A percentile compares a stretch with the other conserved stretches of the same genome.
phyloP scores from a whole-genome alignment of 2,797 vertebrate species.

The Delichon dasypus region DNA sequence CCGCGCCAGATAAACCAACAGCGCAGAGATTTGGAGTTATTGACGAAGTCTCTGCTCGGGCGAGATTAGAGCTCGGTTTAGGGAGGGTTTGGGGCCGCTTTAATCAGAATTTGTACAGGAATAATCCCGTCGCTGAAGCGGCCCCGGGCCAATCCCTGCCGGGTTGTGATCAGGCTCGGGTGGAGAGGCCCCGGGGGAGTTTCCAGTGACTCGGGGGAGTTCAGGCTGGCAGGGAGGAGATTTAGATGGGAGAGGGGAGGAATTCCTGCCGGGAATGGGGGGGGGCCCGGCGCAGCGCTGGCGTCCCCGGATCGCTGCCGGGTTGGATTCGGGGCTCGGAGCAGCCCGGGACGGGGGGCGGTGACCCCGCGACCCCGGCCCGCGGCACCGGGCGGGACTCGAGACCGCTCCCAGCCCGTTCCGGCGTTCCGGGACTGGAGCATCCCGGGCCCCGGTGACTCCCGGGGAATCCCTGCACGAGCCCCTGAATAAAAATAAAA shows the following conservation, averaged over 20 bases:
- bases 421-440: neutral
- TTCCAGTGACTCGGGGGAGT: neutral
- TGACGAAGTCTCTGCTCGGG: constrained; percentile 72
- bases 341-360: neutral
- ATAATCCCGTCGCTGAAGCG: constrained; percentile 79
- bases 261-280: accelerated
- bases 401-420: neutral
- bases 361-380: too few species aligned
- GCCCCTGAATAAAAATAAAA: too few species aligned
- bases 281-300: too few species aligned
- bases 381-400: too few species aligned
- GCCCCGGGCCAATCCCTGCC: constrained; percentile 62
- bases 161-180: constrained; percentile 54
- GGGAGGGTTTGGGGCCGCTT: constrained; percentile 71
- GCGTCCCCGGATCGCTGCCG: too few species aligned
- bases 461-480: too few species aligned
- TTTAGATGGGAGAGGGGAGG: neutral
- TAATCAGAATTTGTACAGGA: constrained; percentile 82
- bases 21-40: constrained; percentile 73
- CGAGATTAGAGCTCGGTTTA: constrained; percentile 75
- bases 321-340: too few species aligned
- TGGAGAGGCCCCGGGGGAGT: neutral
- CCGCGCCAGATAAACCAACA: constrained; percentile 75
- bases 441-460: too few species aligned
- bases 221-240: accelerated